Evolutionary conservation across 2,113 vertebrate genomes (phyloP).

Genomic region (Marmota monax): DNA sequence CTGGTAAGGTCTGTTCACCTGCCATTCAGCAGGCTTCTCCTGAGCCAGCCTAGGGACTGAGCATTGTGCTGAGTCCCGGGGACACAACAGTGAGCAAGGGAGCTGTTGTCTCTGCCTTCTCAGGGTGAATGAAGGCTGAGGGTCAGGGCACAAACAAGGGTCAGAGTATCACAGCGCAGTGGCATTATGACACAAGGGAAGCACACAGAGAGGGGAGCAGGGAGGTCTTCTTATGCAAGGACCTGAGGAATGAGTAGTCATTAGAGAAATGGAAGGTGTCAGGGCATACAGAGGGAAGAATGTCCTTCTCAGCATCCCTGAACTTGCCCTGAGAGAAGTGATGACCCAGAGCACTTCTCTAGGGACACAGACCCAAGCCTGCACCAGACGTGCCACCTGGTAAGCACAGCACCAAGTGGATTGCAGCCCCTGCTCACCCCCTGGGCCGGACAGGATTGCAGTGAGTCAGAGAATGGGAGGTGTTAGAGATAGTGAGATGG

Average conservation of each 20-base stretch:
- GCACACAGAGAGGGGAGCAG: background rate
- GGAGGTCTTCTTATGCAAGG: background rate
- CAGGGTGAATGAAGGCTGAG: no score
- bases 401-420: background rate
- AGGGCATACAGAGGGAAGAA: rapidly evolving
- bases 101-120: background rate
- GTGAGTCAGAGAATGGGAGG: background rate
- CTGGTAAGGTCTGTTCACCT: background rate
- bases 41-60: background rate
- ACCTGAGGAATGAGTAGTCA: background rate
- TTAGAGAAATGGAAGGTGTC: background rate
- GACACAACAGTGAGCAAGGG: no score
- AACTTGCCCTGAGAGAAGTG: background rate
- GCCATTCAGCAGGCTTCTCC: background rate
- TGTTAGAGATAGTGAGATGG: background rate
- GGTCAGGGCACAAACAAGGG: background rate
- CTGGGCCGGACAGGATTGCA: background rate
- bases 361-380: background rate
- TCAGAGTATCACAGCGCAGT: background rate
- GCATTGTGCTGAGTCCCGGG: background rate
- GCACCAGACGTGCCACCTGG: background rate
- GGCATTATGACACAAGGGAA: no score
- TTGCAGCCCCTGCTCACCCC: background rate
- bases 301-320: background rate
- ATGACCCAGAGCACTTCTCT: rapidly evolving